Evolutionary conservation across 2,888 invertebrate species (phyloP), one percentile per base, ranked within the genome.

Genomic region (Adelognathus sp.): DNA sequence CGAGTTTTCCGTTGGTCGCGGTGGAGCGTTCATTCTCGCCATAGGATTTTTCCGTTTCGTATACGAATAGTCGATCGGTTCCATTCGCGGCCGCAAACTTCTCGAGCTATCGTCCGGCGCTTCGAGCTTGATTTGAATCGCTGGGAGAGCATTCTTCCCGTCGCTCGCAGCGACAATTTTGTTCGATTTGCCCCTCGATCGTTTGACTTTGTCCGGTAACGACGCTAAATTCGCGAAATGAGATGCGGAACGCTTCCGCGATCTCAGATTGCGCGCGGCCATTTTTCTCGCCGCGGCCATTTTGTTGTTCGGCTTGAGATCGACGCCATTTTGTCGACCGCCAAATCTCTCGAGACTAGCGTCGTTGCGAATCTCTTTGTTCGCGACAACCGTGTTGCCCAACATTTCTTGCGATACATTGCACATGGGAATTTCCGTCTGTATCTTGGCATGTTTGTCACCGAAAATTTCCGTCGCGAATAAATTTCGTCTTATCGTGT

Each of bases 31-130:
- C 3, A 7, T 7, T 41, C 64, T 44, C 9, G 46, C 39, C 18
- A 33, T 5, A 0, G 41, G 11, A 36, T 58, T 41, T 18, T 76
- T 85, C 27, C 76, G 73, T 50, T 70, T 85, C 1, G 72, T 14
- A 9, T 69, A 80, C 9, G 76, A 52, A 31, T 87, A 88, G 50
- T 86, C 67, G 0, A 87, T 72, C 2, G 75, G 16, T 1, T 73
- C 81, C 0, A 78, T 87, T 5, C 89, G 85, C 0, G 88, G 86
- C 50, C 89, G 83, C 21, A 90, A 71, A 24, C 66, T 82, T 33
- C 86, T 33, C 63, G 76, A 78, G 41, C 41, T 72, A 2, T 75
- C 70, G 4, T 83, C 80, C 3, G 33, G 29, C n/a, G 72, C 67
- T 66, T 90, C 88, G 1, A 74, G n/a, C 50, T 87, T 87, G 1